Conservation (phyloP, 2,888 invertebrate species). For the Tholera decimalis region DNA sequence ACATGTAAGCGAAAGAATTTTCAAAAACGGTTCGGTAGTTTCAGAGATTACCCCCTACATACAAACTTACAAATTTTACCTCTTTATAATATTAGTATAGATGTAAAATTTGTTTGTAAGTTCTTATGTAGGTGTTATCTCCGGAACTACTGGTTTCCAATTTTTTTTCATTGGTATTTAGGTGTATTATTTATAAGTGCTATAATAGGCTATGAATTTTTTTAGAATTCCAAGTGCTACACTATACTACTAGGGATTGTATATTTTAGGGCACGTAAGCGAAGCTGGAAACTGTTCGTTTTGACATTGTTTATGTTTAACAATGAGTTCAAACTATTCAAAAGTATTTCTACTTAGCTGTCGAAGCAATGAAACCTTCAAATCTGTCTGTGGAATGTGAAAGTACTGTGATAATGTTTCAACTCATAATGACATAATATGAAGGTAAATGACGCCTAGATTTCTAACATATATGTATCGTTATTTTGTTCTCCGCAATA, state of each 20-base stretch:
- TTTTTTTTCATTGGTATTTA: no score
- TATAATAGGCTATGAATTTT: no score
- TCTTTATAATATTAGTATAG: no score
- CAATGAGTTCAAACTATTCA: conserved; percentile 9
- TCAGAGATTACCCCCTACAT: no score
- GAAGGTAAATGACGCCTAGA: not conserved
- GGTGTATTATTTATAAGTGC: not conserved
- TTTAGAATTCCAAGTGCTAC: no score
- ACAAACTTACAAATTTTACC: no score
- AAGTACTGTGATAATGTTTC: conserved; percentile 34
- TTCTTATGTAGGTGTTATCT: no score
- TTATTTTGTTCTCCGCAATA: not conserved
- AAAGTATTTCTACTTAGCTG: conserved; percentile 5
- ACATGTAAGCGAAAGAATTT: no score
- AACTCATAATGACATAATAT: conserved; percentile 18
- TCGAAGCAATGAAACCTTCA: conserved; percentile 41
- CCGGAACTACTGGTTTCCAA: no score
- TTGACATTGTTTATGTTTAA: conserved; percentile 10
- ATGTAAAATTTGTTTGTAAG: no score
- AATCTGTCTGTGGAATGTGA: conserved; percentile 52
- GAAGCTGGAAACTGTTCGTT: not conserved
- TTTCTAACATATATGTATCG: not conserved
- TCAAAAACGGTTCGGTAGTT: no score
- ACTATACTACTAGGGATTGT: no score
- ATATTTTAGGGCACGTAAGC: not conserved